phyloP scores from a whole-genome alignment of 2,113 vertebrate genomes.

The Platycercus adscitus region DNA sequence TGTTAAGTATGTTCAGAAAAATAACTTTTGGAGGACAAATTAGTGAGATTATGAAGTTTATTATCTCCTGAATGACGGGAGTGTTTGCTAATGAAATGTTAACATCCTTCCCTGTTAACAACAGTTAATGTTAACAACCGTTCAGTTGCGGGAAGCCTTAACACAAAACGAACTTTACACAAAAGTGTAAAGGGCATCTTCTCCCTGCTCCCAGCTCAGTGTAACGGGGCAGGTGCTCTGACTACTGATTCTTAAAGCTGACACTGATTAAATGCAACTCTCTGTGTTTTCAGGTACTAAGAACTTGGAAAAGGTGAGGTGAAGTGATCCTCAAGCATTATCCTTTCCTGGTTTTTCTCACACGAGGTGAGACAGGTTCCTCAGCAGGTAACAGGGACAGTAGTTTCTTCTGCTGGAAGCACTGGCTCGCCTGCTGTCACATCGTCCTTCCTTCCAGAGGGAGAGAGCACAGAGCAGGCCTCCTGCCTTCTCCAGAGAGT shows the following conservation, averaged over 20 bases:
- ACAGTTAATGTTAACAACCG: no score
- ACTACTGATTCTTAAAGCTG: neutral
- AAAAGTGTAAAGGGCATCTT: neutral
- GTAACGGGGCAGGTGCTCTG: neutral
- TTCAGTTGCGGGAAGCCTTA: neutral
- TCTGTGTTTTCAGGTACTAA: conserved; percentile 34
- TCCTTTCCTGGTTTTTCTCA: conserved; percentile 29
- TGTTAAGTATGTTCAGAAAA: neutral
- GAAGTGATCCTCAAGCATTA: neutral
- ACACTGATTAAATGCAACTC: neutral
- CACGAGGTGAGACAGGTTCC: conserved; percentile 54
- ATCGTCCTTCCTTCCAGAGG: neutral
- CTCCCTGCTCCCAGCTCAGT: neutral
- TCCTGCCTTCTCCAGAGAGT: neutral
- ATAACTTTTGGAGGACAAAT: neutral
- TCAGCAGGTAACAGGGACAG: conserved; percentile 46
- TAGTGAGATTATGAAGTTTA: neutral
- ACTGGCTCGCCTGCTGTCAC: neutral
- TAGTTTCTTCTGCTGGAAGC: conserved; percentile 32
- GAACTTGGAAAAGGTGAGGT: conserved; percentile 5
- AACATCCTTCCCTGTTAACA: neutral
- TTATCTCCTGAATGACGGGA: neutral
- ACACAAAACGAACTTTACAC: neutral
- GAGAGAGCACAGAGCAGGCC: neutral
- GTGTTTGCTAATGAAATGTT: neutral